Conservation (phyloP, 2,888 invertebrate genomes). For the Acanthosepion lycidas region DNA sequence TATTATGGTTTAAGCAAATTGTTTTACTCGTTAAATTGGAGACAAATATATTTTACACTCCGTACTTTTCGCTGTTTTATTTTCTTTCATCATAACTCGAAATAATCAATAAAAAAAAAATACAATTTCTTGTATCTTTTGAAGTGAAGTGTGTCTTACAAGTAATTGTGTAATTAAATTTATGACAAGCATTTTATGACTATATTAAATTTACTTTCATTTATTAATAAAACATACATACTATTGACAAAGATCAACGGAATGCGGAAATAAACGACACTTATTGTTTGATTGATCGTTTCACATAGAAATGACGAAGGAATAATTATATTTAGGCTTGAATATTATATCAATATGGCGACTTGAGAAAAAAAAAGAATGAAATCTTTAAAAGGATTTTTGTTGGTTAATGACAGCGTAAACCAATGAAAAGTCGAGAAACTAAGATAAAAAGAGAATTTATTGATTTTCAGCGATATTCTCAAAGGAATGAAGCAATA, state of each 20-base stretch:
- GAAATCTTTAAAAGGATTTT: background rate
- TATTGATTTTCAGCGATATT: background rate
- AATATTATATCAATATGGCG: background rate
- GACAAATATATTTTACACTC: background rate
- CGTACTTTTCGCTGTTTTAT: background rate
- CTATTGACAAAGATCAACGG: background rate
- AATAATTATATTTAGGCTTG: background rate
- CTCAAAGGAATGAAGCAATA: background rate
- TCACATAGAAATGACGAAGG: background rate
- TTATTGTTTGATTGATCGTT: background rate
- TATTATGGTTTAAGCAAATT: too few relatives aligned
- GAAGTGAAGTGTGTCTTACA: background rate
- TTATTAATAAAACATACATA: background rate
- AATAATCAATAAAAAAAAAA: background rate
- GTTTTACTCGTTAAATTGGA: background rate
- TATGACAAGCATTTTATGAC: background rate
- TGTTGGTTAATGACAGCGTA: background rate
- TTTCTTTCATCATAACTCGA: background rate
- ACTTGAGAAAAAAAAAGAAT: background rate
- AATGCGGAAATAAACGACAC: background rate
- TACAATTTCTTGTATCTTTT: background rate
- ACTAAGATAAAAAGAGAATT: background rate
- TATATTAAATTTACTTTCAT: background rate
- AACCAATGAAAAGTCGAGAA: background rate
- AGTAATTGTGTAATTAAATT: slow-evolving; percentile 7